Percentiles rank a stretch among this genome's conserved stretches.
These are phyloP conservation scores for Cylloceria caligata DNA, from an alignment of 2,888 invertebrate genomes.

Conservation along the genomic window DNA sequence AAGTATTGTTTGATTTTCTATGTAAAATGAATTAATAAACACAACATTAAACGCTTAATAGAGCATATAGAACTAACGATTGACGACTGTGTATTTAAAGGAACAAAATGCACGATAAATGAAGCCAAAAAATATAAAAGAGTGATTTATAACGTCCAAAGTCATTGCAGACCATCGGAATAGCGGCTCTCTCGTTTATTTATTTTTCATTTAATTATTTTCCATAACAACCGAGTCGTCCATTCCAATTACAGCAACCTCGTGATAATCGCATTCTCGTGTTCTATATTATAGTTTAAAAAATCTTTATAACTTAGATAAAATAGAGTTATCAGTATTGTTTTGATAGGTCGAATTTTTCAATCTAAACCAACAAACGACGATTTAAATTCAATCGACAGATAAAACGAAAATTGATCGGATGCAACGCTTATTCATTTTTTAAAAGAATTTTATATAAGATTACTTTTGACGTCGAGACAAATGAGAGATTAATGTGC, in stretches of 20 bases:
- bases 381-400: neutral
- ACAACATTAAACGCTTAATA: neutral
- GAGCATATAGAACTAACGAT: neutral
- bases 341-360: slow-evolving; percentile 2
- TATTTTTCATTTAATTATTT: neutral
- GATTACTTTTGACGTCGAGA: no score
- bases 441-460: no score
- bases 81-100: slow-evolving; percentile 8
- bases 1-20: no score
- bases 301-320: neutral
- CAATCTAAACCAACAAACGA: slow-evolving; percentile 1
- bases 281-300: slow-evolving; percentile 6
- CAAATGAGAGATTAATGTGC: slow-evolving; percentile 24
- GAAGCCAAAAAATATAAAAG: slow-evolving; percentile 35
- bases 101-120: slow-evolving; percentile 20
- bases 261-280: slow-evolving; percentile 10
- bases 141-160: slow-evolving; percentile 61
- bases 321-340: slow-evolving; percentile 4
- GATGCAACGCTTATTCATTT: no score
- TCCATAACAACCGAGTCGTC: slow-evolving; percentile 10
- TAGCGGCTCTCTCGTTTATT: neutral
- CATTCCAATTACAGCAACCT: neutral
- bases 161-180: slow-evolving; percentile 36
- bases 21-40: no score
- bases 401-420: no score